These are phyloP conservation scores for Lasioglossum oenotherae DNA, from an alignment of 2,888 invertebrate genomes.

Conservation along the genomic window DNA sequence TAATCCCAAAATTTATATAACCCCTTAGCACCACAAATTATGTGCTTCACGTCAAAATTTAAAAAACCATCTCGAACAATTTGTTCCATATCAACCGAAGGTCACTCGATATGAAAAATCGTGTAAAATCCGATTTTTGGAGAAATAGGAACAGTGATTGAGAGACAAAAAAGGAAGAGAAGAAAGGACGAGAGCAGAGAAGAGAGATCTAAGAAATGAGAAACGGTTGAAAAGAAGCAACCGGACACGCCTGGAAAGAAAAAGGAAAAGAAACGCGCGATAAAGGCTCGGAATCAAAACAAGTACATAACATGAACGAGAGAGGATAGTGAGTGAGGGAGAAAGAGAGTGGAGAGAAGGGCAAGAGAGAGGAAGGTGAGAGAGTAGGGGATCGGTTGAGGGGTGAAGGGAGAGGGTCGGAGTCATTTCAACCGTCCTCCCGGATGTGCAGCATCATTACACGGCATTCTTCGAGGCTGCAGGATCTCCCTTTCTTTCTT, in stretches of 20 bases:
- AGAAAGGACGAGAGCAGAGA: not conserved
- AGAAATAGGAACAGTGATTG: not conserved
- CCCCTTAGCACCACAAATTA: not conserved
- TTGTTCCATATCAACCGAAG: not conserved
- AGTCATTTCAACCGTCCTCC: slow-evolving; percentile 66
- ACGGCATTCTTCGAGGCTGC: slow-evolving; percentile 76
- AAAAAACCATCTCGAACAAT: not conserved
- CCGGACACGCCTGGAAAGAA: not conserved
- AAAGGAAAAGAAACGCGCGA: not conserved
- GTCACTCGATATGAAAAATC: not conserved
- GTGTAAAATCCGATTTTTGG: not conserved
- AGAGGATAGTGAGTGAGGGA: not conserved
- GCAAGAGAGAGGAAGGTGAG: not conserved
- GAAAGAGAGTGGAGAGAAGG: not conserved
- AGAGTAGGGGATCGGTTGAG: slow-evolving; percentile 9
- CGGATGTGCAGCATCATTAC: slow-evolving; percentile 77
- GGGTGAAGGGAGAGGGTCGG: slow-evolving; percentile 32
- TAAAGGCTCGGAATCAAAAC: slow-evolving; percentile 18
- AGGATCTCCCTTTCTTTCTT: slow-evolving; percentile 67
- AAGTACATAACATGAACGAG: slow-evolving; percentile 6
- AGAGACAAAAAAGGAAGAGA: too few relatives aligned
- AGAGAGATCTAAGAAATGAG: not conserved
- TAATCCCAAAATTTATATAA: not conserved
- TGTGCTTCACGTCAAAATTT: not conserved
- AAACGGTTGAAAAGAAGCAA: slow-evolving; percentile 8